Conservation (phyloP, 2,888 invertebrate genomes). For the Euspilapteryx auroguttella region DNA sequence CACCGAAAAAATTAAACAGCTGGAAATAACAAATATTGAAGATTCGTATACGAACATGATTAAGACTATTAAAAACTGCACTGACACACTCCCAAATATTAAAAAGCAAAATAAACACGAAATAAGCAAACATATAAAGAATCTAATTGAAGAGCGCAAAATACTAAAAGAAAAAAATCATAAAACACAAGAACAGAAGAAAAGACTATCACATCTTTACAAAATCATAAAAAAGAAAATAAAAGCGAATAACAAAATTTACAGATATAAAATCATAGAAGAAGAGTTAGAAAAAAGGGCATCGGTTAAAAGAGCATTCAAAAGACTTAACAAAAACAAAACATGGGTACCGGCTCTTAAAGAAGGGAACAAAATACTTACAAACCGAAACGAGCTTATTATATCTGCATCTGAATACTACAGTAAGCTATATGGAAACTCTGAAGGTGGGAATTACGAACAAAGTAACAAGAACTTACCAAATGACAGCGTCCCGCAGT, state of each 20-base stretch:
- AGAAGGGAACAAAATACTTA: background rate
- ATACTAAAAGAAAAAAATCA: background rate
- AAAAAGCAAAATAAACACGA: background rate
- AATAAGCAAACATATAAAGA: background rate
- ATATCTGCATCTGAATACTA: background rate
- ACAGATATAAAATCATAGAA: conserved; percentile 1
- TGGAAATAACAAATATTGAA: background rate
- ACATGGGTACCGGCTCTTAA: background rate
- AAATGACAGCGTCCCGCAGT: background rate
- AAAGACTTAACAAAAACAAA: background rate
- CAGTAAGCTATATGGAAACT: background rate
- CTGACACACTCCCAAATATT: background rate
- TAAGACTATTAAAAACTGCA: background rate
- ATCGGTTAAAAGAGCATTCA: background rate
- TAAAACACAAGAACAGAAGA: background rate
- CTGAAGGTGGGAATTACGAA: background rate
- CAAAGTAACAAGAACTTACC: background rate
- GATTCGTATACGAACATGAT: background rate
- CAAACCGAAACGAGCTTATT: background rate
- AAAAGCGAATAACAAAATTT: background rate
- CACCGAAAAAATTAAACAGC: background rate
- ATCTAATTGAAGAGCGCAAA: background rate
- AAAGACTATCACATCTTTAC: background rate
- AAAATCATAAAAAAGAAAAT: background rate
- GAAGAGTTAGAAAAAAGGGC: background rate